These are phyloP conservation scores for Myrmecobius fasciatus DNA, from an alignment of 2,113 vertebrate genomes.

Conservation along the genomic window DNA sequence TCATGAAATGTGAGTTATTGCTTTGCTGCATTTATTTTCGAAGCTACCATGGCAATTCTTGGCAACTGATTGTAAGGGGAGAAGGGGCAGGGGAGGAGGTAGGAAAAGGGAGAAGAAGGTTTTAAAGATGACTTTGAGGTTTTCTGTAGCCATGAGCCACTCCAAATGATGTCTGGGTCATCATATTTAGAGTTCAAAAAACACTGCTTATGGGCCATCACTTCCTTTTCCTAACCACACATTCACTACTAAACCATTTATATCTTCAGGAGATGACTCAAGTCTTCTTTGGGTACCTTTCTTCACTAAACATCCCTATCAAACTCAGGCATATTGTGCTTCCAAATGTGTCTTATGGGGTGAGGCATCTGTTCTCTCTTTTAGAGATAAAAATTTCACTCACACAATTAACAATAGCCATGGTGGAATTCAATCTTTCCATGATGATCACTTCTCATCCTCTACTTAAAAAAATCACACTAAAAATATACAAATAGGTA, in stretches of 20 bases:
- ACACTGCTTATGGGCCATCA: neutral
- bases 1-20: neutral
- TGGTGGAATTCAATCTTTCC: neutral
- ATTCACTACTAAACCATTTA: neutral
- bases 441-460: neutral
- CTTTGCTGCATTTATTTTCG: neutral
- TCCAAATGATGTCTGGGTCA: neutral
- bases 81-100: neutral
- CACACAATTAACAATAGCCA: neutral
- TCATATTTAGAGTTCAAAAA: neutral
- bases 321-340: neutral
- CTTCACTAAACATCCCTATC: constrained; percentile 2
- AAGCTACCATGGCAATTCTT: neutral
- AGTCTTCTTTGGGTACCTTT: constrained; percentile 26
- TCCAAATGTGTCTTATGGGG: neutral
- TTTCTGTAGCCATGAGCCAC: neutral
- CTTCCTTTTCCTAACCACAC: constrained; percentile 42
- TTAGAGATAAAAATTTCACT: neutral
- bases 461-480: neutral
- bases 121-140: neutral
- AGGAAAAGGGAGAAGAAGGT: neutral
- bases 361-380: constrained; percentile 6
- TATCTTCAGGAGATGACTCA: constrained; percentile 37
- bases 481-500: neutral
- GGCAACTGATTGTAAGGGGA: neutral